Evolutionary conservation across 2,888 invertebrate genomes (phyloP), one percentile per base, ranked within the genome.

Genomic region (Hemistola chrysoprasaria): DNA sequence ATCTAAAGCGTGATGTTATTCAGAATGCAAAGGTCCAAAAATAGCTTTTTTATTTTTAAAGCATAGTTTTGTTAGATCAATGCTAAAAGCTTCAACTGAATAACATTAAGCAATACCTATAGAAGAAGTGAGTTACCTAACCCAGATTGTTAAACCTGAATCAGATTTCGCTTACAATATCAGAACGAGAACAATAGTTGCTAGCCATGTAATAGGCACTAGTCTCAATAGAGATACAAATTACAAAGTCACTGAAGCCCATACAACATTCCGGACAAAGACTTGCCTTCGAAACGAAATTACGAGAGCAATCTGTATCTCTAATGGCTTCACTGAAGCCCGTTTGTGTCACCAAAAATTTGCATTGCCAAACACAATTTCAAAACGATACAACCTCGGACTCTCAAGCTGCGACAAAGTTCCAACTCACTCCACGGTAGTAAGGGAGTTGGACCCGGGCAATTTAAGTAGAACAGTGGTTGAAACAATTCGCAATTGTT

Each of bases 201-300:
- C 26, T 4, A 22, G 10, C 32, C 48, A 43, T 53, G 57, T 65
- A 53, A 56, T 57, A 51, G 43, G 42, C 47, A 64, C 62, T 59
- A 59, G 65, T 64, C 65, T 65, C 56, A 65, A 69, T 70, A 67
- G 59, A 70, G 59, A 67, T 66, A 73, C 73, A 78, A 76, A 73
- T 75, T 71, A 78, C 76, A 75, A 71, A 67, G 62, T 55, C 67
- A 61, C 75, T 78, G 78, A 78, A 79, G 73, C 58, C 55, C 16
- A 16, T 59, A 53, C 62, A 44, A 65, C 68, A 64, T 65, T 62
- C 67, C 58, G 52, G 64, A 76, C 77, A 83, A 84, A 83, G 79
- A 73, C 78, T 81, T 85, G 84, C 76, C 80, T 81, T 79, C 85
- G 66, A 83, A 87, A 89, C 78, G 70, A 78, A 87, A 83, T 90